These are phyloP conservation scores for Acanthosepion pharaonis DNA, from an alignment of 2,888 invertebrate genomes.

Conservation along the genomic window DNA sequence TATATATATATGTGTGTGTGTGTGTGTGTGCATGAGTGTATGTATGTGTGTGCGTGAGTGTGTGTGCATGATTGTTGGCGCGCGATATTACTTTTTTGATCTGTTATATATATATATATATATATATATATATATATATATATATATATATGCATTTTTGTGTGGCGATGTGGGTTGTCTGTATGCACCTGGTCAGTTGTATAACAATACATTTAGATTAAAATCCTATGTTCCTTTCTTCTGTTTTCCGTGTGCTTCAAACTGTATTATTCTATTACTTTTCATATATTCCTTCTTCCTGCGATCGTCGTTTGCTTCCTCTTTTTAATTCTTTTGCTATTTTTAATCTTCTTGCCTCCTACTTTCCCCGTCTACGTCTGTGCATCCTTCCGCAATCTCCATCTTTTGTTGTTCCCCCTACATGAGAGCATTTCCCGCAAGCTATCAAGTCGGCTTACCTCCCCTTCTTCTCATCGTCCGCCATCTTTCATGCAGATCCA, in stretches of 20 bases:
- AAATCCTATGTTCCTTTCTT: not conserved
- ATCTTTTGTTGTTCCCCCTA: not conserved
- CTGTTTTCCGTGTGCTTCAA: not conserved
- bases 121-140: too few relatives aligned
- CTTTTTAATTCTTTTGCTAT: not conserved
- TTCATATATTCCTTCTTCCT: not conserved
- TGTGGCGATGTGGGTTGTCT: not conserved
- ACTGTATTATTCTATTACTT: not conserved
- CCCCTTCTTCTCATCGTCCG: not conserved
- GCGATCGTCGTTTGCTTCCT: not conserved
- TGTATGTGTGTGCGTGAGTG: too few relatives aligned
- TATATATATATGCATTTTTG: not conserved
- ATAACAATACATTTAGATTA: not conserved
- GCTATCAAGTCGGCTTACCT: not conserved
- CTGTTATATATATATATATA: too few relatives aligned
- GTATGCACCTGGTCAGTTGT: not conserved
- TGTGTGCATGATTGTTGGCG: not conserved
- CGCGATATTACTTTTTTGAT: not conserved
- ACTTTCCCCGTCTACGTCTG: not conserved
- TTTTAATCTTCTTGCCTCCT: not conserved
- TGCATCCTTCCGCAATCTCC: not conserved
- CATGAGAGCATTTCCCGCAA: constrained; percentile 15
- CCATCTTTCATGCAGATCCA: not conserved
- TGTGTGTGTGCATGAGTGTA: too few relatives aligned
- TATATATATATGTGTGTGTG: too few relatives aligned